Evolutionary conservation across 2,797 vertebrate genomes (phyloP).

Genomic region (Petrocephalus sullivani): DNA sequence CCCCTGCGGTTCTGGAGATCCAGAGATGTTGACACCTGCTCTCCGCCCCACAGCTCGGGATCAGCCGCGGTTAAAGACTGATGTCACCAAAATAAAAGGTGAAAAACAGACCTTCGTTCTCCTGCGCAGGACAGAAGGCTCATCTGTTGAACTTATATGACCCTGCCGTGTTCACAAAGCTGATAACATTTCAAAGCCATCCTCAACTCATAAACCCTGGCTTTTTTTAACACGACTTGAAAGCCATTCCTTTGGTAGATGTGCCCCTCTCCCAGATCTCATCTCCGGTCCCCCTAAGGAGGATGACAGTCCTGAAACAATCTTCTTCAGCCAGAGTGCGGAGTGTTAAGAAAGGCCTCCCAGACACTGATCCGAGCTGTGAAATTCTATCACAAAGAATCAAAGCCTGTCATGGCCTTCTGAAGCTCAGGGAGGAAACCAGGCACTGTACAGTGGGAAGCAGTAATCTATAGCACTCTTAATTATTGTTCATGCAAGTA

Average conservation of each 20-base stretch:
- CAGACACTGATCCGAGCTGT: slow-evolving; percentile 11
- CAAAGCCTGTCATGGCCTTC: not conserved
- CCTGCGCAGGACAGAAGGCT: not conserved
- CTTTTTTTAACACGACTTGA: not conserved
- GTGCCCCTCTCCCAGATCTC: not conserved
- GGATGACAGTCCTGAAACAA: slow-evolving; percentile 7
- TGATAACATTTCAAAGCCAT: not conserved
- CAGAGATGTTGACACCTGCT: not conserved
- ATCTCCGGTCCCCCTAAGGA: not conserved
- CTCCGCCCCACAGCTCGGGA: not conserved
- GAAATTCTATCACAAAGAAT: slow-evolving; percentile 8
- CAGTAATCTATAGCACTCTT: not conserved
- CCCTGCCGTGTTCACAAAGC: not conserved
- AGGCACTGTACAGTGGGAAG: not conserved
- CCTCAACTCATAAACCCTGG: not conserved
- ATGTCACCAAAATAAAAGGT: not conserved
- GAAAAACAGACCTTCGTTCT: not conserved
- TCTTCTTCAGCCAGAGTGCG: slow-evolving; percentile 11
- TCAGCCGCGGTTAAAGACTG: not conserved
- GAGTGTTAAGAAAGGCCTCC: not conserved
- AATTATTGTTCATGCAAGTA: not conserved
- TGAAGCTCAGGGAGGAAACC: not conserved
- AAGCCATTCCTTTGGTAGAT: slow-evolving; percentile 1
- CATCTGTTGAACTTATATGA: not conserved
- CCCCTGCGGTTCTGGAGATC: not conserved